These are phyloP conservation scores for Philaethria dido DNA, from an alignment of 2,888 invertebrate species.

Conservation along the genomic window DNA sequence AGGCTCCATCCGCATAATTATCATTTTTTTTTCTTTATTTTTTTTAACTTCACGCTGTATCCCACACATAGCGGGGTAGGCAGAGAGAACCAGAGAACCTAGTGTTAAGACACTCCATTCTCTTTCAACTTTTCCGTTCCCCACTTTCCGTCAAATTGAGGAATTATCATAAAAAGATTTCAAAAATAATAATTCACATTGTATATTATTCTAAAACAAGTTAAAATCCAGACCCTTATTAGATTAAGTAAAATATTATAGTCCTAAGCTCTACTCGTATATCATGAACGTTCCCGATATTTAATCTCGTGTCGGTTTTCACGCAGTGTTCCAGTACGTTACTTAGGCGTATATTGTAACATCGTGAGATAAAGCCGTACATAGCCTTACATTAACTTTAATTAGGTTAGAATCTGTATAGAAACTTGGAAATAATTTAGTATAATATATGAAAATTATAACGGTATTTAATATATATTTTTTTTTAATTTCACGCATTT, in stretches of 20 bases:
- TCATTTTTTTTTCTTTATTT: too few relatives aligned
- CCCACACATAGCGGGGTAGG: too few relatives aligned
- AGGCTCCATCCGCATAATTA: too few relatives aligned
- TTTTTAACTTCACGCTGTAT: too few relatives aligned
- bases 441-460: slow-evolving; percentile 3
- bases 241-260: slow-evolving; percentile 13
- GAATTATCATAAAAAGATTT: too few relatives aligned
- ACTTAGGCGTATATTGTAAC: slow-evolving; percentile 18
- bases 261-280: slow-evolving; percentile 1
- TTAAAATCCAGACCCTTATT: neutral
- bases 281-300: slow-evolving; percentile 21
- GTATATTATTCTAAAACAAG: slow-evolving; percentile 9
- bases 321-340: slow-evolving; percentile 26
- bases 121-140: too few relatives aligned
- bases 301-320: slow-evolving; percentile 25
- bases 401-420: slow-evolving; percentile 36
- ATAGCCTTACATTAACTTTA: slow-evolving; percentile 35
- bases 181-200: neutral
- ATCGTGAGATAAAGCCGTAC: slow-evolving; percentile 38
- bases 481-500: neutral
- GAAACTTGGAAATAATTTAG: slow-evolving; percentile 26
- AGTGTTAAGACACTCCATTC: too few relatives aligned
- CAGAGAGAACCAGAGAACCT: too few relatives aligned
- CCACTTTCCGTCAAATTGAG: too few relatives aligned
- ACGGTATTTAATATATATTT: neutral